These are phyloP conservation scores for Saturnia japonica DNA, from an alignment of 2,888 invertebrate genomes.

Conservation along the genomic window DNA sequence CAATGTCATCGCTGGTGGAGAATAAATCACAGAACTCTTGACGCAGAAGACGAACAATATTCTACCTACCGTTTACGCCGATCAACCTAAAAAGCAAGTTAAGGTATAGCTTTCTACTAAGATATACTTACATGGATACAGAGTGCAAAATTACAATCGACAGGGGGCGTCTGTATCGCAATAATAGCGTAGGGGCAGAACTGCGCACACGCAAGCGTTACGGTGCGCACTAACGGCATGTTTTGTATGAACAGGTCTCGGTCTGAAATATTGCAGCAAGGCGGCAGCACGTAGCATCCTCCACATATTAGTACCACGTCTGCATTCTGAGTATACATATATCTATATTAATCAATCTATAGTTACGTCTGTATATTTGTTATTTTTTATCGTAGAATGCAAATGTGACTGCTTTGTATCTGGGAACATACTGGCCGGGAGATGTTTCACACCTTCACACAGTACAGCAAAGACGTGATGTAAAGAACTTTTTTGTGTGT, in stretches of 20 bases:
- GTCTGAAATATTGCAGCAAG: conserved; percentile 58
- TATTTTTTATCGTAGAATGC: no score
- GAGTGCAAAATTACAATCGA: conserved; percentile 69
- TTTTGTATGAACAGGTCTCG: conserved; percentile 68
- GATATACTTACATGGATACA: conserved; percentile 58
- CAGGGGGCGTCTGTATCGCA: conserved; percentile 71
- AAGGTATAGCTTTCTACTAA: background rate
- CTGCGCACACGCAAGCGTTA: conserved; percentile 56
- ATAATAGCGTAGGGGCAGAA: conserved; percentile 67
- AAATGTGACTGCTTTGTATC: no score
- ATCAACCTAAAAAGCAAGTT: background rate
- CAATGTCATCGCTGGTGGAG: no score
- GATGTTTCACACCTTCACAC: no score
- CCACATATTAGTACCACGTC: conserved; percentile 74
- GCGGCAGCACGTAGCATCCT: conserved; percentile 57
- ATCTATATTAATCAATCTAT: no score
- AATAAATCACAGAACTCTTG: background rate
- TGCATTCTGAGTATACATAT: conserved; percentile 45
- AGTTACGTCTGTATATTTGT: no score
- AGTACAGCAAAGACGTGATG: no score
- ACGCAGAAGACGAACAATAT: background rate
- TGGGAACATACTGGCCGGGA: no score
- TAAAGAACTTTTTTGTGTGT: no score
- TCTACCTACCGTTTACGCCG: background rate
- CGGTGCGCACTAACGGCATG: conserved; percentile 62